Conservation (phyloP, 2,888 invertebrate species). For the Lasioglossum marginatum region DNA sequence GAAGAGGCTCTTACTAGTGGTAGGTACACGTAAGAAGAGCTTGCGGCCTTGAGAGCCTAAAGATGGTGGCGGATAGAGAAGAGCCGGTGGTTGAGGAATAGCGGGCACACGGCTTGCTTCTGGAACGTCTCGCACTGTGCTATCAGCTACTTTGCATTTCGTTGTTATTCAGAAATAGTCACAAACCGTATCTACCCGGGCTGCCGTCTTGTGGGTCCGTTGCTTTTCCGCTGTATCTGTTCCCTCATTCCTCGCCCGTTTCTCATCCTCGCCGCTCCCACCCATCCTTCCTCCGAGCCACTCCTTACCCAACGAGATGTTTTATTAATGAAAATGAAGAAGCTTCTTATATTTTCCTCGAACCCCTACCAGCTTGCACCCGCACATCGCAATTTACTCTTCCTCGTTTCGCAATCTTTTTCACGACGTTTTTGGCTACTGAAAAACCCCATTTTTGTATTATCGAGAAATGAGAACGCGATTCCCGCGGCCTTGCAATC, state of each 20-base stretch:
- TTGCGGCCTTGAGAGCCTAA: constrained; percentile 68
- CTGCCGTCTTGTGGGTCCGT: constrained; percentile 51
- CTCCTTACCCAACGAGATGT: constrained; percentile 73
- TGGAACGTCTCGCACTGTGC: constrained; percentile 30
- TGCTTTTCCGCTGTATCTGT: constrained; percentile 57
- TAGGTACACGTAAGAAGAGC: constrained; percentile 72
- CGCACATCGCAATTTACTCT: constrained; percentile 28
- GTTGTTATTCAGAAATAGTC: constrained; percentile 81
- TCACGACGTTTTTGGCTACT: background rate
- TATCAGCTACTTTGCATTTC: constrained; percentile 78
- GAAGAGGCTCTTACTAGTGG: constrained; percentile 67
- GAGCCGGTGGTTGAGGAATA: constrained; percentile 61
- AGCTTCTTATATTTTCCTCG: constrained; percentile 74
- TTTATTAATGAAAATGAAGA: constrained; percentile 80
- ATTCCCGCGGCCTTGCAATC: too few relatives aligned
- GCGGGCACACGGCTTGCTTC: constrained; percentile 50
- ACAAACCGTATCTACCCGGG: constrained; percentile 63
- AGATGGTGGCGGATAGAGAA: constrained; percentile 52
- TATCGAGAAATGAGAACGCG: too few relatives aligned
- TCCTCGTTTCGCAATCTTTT: background rate
- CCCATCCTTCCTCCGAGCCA: constrained; percentile 43
- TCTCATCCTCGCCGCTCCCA: background rate
- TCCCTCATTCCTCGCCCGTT: constrained; percentile 35
- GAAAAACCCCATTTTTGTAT: too few relatives aligned
- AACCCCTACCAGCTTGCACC: constrained; percentile 17